Conservation (phyloP, 2,797 vertebrate species). For the Molossus alvarezi region DNA sequence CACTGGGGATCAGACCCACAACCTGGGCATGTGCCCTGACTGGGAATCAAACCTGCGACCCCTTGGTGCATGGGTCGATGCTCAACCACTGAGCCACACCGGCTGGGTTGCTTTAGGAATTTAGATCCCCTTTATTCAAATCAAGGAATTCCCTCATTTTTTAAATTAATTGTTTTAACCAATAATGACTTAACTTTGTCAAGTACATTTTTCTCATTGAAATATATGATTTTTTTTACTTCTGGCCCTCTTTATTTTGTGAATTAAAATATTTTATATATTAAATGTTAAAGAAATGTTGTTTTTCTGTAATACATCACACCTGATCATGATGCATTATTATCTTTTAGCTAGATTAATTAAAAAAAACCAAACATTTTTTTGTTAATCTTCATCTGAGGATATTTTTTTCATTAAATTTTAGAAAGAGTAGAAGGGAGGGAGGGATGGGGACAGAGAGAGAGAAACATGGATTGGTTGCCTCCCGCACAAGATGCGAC, state of each 20-base stretch:
- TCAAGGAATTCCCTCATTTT: neutral
- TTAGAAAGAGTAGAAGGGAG: too few species aligned
- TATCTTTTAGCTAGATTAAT: neutral
- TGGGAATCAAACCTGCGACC: too few species aligned
- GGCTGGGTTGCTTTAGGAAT: neutral
- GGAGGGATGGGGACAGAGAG: too few species aligned
- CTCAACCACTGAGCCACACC: too few species aligned
- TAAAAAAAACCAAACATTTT: neutral
- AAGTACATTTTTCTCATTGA: neutral
- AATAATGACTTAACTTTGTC: neutral
- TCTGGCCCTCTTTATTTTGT: neutral
- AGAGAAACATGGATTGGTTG: too few species aligned
- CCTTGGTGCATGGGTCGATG: too few species aligned
- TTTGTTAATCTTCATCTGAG: too few species aligned
- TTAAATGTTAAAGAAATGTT: constrained; percentile 34
- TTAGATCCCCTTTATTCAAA: constrained; percentile 4
- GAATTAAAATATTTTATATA: neutral
- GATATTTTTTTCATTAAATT: too few species aligned
- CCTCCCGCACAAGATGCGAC: too few species aligned
- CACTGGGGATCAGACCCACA: too few species aligned
- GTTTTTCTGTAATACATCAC: neutral
- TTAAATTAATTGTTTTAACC: constrained; percentile 10
- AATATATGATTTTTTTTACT: constrained; percentile 43
- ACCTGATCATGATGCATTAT: neutral
- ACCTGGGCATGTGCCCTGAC: too few species aligned